These are phyloP conservation scores for Megaceryle torquata DNA, from an alignment of 2,113 vertebrate genomes.

Conservation along the genomic window DNA sequence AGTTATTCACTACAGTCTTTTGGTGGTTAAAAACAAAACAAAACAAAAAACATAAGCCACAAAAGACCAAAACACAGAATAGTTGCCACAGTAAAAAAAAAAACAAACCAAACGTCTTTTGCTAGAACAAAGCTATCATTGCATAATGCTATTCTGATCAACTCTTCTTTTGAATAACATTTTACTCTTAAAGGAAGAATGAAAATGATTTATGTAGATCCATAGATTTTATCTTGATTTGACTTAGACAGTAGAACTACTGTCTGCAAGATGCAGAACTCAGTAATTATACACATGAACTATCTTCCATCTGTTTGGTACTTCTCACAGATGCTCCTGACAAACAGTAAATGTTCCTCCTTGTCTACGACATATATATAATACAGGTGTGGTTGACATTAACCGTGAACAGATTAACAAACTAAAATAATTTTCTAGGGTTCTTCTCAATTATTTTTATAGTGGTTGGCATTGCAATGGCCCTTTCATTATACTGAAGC, in stretches of 20 bases:
- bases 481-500: background rate
- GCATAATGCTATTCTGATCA: background rate
- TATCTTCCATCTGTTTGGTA: background rate
- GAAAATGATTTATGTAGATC: background rate
- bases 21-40: background rate
- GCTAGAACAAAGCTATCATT: background rate
- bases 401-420: background rate
- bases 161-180: background rate
- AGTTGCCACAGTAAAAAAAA: background rate
- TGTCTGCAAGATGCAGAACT: background rate
- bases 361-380: background rate
- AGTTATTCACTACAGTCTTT: background rate
- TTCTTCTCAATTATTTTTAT: background rate
- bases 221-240: background rate
- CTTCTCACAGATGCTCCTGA: background rate
- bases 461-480: background rate
- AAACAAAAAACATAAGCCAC: background rate
- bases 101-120: background rate
- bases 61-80: background rate
- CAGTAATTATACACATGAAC: accelerated
- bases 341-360: background rate
- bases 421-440: background rate
- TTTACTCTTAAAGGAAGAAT: background rate
- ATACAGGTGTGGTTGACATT: background rate
- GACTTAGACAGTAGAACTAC: background rate